These are phyloP conservation scores for Fringilla coelebs DNA, from an alignment of 2,797 vertebrate genomes.

Conservation along the genomic window DNA sequence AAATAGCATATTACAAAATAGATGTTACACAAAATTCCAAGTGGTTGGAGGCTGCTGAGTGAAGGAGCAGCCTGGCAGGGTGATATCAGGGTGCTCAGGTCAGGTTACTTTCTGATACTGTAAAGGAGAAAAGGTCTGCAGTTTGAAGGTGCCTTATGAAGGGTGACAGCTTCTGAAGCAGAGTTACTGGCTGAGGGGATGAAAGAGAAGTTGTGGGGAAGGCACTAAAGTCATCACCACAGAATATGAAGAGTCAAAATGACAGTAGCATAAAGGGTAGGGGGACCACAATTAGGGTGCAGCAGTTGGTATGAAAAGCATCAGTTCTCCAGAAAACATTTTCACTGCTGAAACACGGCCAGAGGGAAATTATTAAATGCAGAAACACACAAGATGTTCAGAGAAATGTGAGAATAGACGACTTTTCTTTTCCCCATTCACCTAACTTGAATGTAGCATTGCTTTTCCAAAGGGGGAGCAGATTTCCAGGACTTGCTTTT, in stretches of 20 bases:
- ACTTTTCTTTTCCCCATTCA: background rate
- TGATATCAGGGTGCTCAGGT: background rate
- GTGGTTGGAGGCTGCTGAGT: background rate
- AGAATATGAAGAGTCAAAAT: background rate
- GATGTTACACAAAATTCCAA: background rate
- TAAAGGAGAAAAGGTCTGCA: background rate
- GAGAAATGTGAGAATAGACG: background rate
- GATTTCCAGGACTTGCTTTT: background rate
- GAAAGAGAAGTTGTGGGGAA: background rate
- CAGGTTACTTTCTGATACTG: background rate
- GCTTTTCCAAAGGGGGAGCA: background rate
- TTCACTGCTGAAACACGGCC: background rate
- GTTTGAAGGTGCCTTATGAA: background rate
- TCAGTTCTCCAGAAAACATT: background rate
- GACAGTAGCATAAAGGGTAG: background rate
- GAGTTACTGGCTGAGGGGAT: background rate
- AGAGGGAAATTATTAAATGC: background rate
- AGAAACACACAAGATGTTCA: background rate
- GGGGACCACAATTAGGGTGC: background rate
- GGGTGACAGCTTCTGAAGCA: background rate
- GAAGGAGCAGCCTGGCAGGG: background rate
- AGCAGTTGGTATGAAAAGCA: background rate
- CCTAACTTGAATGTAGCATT: background rate
- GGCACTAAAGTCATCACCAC: background rate
- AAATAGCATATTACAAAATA: background rate